These are phyloP conservation scores for Siniperca scherzeri DNA, from an alignment of 2,797 vertebrate genomes.

Conservation along the genomic window DNA sequence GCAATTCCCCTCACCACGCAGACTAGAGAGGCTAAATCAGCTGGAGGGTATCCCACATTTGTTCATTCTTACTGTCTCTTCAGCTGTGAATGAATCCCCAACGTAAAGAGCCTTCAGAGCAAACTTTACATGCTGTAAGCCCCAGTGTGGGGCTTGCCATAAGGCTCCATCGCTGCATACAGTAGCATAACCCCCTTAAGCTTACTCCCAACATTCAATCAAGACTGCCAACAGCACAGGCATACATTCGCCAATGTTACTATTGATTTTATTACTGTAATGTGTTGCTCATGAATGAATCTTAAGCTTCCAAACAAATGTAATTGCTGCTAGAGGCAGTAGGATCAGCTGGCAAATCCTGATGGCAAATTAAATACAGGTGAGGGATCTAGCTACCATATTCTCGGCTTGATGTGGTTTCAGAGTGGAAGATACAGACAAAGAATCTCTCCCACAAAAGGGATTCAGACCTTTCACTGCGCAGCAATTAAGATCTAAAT, in stretches of 20 bases:
- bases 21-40: conserved; percentile 42
- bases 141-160: conserved; percentile 45
- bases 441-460: conserved; percentile 12
- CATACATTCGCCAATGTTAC: conserved; percentile 33
- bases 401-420: conserved; percentile 15
- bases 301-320: conserved; percentile 57
- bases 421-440: conserved; percentile 1
- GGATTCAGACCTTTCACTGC: conserved; percentile 35
- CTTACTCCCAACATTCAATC: conserved; percentile 50
- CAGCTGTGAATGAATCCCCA: conserved; percentile 50
- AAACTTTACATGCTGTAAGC: conserved; percentile 53
- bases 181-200: conserved; percentile 47
- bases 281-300: conserved; percentile 51
- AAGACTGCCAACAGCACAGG: conserved; percentile 41
- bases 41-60: conserved; percentile 53
- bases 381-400: conserved; percentile 34
- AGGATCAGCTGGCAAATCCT: conserved; percentile 50
- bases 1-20: conserved; percentile 22
- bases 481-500: conserved; percentile 62
- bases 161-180: conserved; percentile 37
- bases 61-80: conserved; percentile 39
- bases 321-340: conserved; percentile 42
- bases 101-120: conserved; percentile 51
- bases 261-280: conserved; percentile 58
- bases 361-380: conserved; percentile 64